Conservation (phyloP, 2,797 vertebrate species). For the Cyprinella venusta region DNA sequence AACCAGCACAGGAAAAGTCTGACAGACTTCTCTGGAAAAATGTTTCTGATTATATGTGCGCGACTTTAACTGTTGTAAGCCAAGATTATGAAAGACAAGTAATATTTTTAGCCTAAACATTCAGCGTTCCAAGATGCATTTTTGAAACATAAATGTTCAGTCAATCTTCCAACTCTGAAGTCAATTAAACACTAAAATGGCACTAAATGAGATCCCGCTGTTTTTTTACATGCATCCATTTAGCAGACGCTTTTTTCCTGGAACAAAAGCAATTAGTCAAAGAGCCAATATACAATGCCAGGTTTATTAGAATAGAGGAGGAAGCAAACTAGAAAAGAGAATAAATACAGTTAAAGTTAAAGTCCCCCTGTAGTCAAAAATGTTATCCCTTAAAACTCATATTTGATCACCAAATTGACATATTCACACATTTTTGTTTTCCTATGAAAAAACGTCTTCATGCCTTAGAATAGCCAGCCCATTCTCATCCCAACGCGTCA, state of each 20-base stretch:
- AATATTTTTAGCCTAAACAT: not conserved
- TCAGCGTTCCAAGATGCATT: not conserved
- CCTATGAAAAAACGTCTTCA: too few relatives aligned
- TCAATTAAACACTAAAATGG: conserved; percentile 3
- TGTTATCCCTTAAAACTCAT: too few relatives aligned
- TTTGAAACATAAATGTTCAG: not conserved
- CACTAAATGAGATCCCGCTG: not conserved
- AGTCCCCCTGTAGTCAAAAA: too few relatives aligned
- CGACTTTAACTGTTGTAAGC: not conserved
- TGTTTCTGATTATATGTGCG: conserved; percentile 23
- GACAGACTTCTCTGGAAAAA: conserved; percentile 22
- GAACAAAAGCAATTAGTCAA: not conserved
- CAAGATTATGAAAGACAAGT: not conserved
- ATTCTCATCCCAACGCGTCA: too few relatives aligned
- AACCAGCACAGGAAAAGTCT: conserved; percentile 30
- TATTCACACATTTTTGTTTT: too few relatives aligned
- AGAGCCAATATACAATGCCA: not conserved
- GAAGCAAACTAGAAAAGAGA: not conserved
- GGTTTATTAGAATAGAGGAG: not conserved
- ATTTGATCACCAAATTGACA: too few relatives aligned
- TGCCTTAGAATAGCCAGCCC: too few relatives aligned
- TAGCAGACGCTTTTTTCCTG: not conserved
- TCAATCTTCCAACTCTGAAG: not conserved
- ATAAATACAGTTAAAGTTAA: not conserved
- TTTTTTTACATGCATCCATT: not conserved